phyloP scores from a whole-genome alignment of 2,888 invertebrate species.

The Coelogynopora nodosa region DNA sequence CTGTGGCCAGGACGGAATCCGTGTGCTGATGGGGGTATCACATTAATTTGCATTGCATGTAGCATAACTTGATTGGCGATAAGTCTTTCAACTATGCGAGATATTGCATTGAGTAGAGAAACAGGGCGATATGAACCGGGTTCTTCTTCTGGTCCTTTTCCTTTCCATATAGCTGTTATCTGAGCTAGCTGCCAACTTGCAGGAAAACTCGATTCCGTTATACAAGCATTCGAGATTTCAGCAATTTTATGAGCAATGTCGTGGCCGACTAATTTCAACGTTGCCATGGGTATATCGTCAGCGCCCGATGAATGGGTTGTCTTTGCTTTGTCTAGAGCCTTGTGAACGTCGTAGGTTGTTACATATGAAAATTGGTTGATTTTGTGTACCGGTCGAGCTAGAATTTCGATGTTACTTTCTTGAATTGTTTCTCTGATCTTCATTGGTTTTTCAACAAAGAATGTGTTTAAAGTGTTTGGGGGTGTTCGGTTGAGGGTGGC shows the following conservation, averaged over 20 bases:
- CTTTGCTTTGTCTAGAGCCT: neutral
- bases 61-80: neutral
- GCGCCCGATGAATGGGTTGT: neutral
- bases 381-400: neutral
- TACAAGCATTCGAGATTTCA: neutral
- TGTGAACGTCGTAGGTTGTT: neutral
- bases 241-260: neutral
- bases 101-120: neutral
- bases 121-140: neutral
- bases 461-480: neutral
- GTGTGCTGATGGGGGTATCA: no score
- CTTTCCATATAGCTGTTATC: slow-evolving; percentile 3
- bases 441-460: neutral
- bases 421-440: neutral
- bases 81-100: neutral
- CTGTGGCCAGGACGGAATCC: no score
- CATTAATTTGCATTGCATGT: no score
- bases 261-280: neutral
- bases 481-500: neutral
- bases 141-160: slow-evolving; percentile 4
- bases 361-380: neutral
- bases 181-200: neutral
- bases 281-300: slow-evolving; percentile 21
- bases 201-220: slow-evolving; percentile 2
- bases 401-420: neutral